A percentile compares a stretch with the other conserved stretches of the same genome.
Conservation (phyloP, 2,888 invertebrate species). For the Prosapia bicincta region DNA sequence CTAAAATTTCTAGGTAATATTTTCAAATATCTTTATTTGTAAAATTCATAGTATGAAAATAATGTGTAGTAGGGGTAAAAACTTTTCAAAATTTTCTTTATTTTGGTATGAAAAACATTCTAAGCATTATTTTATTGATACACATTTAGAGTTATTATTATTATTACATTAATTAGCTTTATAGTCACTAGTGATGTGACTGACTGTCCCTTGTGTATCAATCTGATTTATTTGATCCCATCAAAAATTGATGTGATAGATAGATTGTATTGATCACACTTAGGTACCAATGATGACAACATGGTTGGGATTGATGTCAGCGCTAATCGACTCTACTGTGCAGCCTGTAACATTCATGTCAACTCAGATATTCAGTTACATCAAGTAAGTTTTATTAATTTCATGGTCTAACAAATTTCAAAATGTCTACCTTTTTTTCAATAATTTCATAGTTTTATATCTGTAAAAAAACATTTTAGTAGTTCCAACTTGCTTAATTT, state of each 20-base stretch:
- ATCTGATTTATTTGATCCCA: conserved; percentile 36
- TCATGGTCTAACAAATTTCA: background rate
- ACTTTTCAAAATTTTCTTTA: no score
- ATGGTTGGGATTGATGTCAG: conserved; percentile 45
- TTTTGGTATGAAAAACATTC: no score
- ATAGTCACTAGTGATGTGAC: no score
- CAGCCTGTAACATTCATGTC: conserved; percentile 49
- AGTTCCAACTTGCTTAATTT: no score
- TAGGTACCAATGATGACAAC: background rate
- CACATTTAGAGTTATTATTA: no score
- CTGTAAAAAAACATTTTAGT: background rate
- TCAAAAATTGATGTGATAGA: conserved; percentile 45
- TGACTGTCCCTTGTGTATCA: conserved; percentile 29
- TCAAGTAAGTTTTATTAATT: conserved; percentile 34
- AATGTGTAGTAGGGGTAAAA: no score
- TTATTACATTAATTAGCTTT: no score
- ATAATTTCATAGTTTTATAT: background rate
- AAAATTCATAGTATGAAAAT: no score
- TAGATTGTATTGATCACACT: conserved; percentile 49
- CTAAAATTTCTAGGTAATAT: no score
- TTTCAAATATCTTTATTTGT: no score
- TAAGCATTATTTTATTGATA: no score
- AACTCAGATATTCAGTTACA: conserved; percentile 51
- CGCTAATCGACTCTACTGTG: conserved; percentile 48
- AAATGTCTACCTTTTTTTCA: background rate